A percentile compares a stretch with the other conserved stretches of the same genome.
Conservation (phyloP, 2,888 invertebrate genomes). For the Pinctada fucata region DNA sequence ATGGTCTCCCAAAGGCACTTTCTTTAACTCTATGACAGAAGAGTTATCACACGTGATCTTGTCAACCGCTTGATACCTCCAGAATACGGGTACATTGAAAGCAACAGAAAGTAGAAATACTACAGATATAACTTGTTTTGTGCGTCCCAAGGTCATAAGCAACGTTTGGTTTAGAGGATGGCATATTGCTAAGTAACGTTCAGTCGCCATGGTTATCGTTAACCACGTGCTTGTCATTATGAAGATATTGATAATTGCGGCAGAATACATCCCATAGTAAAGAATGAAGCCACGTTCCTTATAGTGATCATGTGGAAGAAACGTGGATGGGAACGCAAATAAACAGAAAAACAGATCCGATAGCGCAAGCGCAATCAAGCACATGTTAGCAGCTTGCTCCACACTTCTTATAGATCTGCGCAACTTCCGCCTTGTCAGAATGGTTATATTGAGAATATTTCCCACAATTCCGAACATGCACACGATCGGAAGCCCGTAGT, state of each 20-base stretch:
- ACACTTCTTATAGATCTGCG: constrained; percentile 81
- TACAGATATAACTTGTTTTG: constrained; percentile 82
- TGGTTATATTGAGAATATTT: constrained; percentile 87
- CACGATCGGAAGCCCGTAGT: constrained; percentile 82
- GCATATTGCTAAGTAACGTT: constrained; percentile 86
- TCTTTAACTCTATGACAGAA: constrained; percentile 45
- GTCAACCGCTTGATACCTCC: constrained; percentile 61
- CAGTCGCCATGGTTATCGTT: constrained; percentile 85
- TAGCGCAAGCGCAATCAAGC: constrained; percentile 85
- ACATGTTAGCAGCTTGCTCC: constrained; percentile 88
- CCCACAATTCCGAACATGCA: constrained; percentile 86
- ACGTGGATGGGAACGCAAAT: constrained; percentile 80
- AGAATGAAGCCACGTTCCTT: constrained; percentile 78
- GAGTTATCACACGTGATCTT: constrained; percentile 46
- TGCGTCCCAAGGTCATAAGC: constrained; percentile 80
- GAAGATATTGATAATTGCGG: constrained; percentile 72
- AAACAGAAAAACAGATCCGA: constrained; percentile 82
- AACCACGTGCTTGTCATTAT: constrained; percentile 86
- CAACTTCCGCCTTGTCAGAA: constrained; percentile 82
- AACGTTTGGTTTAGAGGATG: constrained; percentile 84
- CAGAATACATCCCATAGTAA: constrained; percentile 66
- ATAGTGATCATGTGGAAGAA: constrained; percentile 78
- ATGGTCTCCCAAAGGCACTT: constrained; percentile 54
- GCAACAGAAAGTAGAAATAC: constrained; percentile 83
- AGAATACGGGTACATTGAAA: constrained; percentile 82